Conservation (phyloP, 2,797 vertebrate species). For the Ctenopoma multispine region DNA sequence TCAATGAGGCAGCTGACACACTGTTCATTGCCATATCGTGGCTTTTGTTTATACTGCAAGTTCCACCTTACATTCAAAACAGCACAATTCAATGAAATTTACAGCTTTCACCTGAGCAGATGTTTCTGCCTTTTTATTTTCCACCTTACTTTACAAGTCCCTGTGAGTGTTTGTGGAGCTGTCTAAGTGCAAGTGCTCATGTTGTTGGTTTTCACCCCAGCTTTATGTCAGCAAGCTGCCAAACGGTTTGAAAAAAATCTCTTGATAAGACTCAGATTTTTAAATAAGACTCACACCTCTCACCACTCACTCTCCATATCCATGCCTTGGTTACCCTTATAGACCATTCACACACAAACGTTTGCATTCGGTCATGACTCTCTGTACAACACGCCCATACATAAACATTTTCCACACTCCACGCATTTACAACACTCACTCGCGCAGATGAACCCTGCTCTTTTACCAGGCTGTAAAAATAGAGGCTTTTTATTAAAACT, state of each 20-base stretch:
- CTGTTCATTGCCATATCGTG: constrained; percentile 23
- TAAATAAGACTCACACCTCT: background rate
- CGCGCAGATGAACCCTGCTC: constrained; percentile 40
- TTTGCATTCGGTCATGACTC: constrained; percentile 15
- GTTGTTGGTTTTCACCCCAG: background rate
- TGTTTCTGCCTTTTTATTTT: constrained; percentile 2
- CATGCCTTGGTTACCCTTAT: constrained; percentile 5
- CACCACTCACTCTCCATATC: background rate
- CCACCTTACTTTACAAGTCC: background rate
- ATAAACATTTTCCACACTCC: constrained; percentile 1
- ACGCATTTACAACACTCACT: constrained; percentile 44
- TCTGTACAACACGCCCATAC: background rate
- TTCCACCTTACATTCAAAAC: background rate
- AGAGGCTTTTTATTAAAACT: constrained; percentile 67
- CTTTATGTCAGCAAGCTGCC: constrained; percentile 13
- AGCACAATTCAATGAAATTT: background rate
- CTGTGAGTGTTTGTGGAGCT: background rate
- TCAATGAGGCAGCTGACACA: constrained; percentile 1
- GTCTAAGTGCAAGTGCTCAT: background rate
- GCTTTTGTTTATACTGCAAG: background rate
- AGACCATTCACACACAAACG: constrained; percentile 27
- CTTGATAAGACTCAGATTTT: constrained; percentile 1
- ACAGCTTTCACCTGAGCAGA: background rate
- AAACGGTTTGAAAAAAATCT: constrained; percentile 3
- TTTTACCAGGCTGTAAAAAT: constrained; percentile 66